Evolutionary conservation across 2,888 invertebrate species (phyloP).

Genomic region (Dromius quadrimaculatus): DNA sequence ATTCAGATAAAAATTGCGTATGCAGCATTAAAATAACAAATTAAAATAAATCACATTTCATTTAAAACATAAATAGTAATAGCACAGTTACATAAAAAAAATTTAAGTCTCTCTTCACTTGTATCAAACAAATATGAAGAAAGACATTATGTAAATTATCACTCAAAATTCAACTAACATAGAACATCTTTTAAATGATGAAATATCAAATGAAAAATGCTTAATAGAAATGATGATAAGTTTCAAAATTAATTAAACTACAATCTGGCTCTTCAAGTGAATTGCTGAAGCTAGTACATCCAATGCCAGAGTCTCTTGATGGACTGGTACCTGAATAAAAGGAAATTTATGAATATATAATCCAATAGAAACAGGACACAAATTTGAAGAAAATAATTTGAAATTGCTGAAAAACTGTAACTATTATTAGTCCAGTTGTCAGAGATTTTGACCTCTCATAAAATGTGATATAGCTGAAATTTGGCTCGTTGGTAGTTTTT

Average conservation of each 20-base stretch:
- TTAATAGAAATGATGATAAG: too few relatives aligned
- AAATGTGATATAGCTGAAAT: too few relatives aligned
- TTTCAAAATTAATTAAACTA: constrained; percentile 37
- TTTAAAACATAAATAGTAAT: constrained; percentile 2
- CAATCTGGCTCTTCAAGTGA: constrained; percentile 48
- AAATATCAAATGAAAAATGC: constrained; percentile 17
- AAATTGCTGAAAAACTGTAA: too few relatives aligned
- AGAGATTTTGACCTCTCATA: too few relatives aligned
- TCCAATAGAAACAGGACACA: too few relatives aligned
- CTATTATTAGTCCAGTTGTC: too few relatives aligned
- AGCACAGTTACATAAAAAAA: constrained; percentile 14
- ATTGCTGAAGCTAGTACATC: constrained; percentile 39
- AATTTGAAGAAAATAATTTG: too few relatives aligned
- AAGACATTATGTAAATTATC: constrained; percentile 15
- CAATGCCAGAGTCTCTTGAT: constrained; percentile 35
- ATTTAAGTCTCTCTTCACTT: constrained; percentile 16
- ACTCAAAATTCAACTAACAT: constrained; percentile 13
- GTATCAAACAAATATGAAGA: constrained; percentile 39
- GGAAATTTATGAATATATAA: too few relatives aligned
- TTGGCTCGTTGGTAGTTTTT: too few relatives aligned
- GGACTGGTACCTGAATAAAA: constrained; percentile 45
- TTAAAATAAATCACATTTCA: not conserved
- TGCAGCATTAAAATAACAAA: not conserved
- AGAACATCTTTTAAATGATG: constrained; percentile 6
- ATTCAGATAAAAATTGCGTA: too few relatives aligned